Conservation (phyloP, 2,888 invertebrate species). For the Melinaea menophilus region DNA sequence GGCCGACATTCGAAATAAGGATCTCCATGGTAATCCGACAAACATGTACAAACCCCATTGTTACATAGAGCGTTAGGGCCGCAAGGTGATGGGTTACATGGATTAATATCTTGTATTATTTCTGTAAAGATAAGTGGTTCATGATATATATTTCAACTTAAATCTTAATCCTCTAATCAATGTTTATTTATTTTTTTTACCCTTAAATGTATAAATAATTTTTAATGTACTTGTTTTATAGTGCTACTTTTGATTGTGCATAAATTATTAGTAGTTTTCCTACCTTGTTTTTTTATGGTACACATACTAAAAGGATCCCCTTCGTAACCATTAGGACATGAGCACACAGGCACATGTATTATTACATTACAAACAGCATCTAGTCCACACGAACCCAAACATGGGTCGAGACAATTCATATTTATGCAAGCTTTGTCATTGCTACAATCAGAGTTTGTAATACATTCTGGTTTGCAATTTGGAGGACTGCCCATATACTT, state of each 20-base stretch:
- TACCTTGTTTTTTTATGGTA: neutral
- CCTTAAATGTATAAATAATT: no score
- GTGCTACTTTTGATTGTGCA: neutral
- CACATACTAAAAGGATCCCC: slow-evolving; percentile 82
- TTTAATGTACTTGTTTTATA: no score
- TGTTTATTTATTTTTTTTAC: no score
- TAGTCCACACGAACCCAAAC: slow-evolving; percentile 86
- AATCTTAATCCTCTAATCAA: no score
- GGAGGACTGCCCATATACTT: slow-evolving; percentile 85
- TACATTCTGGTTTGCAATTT: slow-evolving; percentile 85
- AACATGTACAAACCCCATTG: slow-evolving; percentile 85
- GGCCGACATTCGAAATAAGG: slow-evolving; percentile 87
- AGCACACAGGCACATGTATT: slow-evolving; percentile 86
- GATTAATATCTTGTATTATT: slow-evolving; percentile 69
- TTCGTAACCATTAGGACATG: slow-evolving; percentile 79
- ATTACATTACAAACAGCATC: slow-evolving; percentile 85
- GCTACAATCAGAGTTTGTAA: slow-evolving; percentile 84
- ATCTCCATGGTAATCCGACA: slow-evolving; percentile 87
- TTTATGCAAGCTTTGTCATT: slow-evolving; percentile 85
- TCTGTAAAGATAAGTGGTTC: slow-evolving; percentile 43
- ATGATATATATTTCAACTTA: no score
- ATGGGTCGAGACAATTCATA: slow-evolving; percentile 87
- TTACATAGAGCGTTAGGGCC: slow-evolving; percentile 85
- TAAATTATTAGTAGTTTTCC: slow-evolving; percentile 7
- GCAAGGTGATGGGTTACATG: slow-evolving; percentile 87